Conservation (phyloP, 2,888 invertebrate species). For the Epirrhoe alternata region DNA sequence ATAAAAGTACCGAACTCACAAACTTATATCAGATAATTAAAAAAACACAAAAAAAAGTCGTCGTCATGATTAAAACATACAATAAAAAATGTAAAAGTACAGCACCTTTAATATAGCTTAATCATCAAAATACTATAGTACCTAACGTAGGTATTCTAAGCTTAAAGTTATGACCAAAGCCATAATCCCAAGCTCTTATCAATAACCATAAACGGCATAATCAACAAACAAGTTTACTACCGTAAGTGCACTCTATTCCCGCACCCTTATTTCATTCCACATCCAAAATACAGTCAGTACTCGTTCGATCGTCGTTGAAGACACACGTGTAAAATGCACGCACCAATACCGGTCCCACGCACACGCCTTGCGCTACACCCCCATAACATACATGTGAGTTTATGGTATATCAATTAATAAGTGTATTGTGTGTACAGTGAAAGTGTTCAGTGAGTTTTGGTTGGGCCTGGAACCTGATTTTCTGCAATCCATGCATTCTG, state of each 20-base stretch:
- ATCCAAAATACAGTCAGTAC: conserved; percentile 24
- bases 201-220: conserved; percentile 32
- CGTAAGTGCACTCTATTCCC: conserved; percentile 13
- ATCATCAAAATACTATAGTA: not conserved
- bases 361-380: conserved; percentile 75
- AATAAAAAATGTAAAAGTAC: not conserved
- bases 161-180: not conserved
- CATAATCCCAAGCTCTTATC: conserved; percentile 10
- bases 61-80: no score
- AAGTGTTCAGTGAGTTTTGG: conserved; percentile 23
- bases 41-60: no score
- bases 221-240: conserved; percentile 32
- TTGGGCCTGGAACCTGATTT: conserved; percentile 69
- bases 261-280: conserved; percentile 18
- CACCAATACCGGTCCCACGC: conserved; percentile 73
- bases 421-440: conserved; percentile 24
- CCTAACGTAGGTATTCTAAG: not conserved
- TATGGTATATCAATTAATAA: conserved; percentile 7
- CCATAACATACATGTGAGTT: conserved; percentile 79
- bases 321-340: conserved; percentile 63
- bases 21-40: no score
- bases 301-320: conserved; percentile 50
- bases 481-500: conserved; percentile 75
- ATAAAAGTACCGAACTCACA: no score
- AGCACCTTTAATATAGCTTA: not conserved